These are phyloP conservation scores for Geotrupes spiniger DNA, from an alignment of 2,888 invertebrate species.

Conservation along the genomic window DNA sequence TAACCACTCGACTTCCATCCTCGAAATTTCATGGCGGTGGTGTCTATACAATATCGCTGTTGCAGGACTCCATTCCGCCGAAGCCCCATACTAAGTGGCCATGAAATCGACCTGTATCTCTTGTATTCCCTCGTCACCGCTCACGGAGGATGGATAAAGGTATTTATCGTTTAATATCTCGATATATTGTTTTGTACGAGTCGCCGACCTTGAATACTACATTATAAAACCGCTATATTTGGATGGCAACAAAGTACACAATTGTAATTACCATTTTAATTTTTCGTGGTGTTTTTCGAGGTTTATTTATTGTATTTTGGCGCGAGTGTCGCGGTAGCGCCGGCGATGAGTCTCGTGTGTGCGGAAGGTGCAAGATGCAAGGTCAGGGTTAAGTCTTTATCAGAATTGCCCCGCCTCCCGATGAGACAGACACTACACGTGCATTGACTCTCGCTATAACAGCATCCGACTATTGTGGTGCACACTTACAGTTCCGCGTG, in stretches of 20 bases:
- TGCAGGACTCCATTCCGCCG: constrained; percentile 64
- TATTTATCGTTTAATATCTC: constrained; percentile 47
- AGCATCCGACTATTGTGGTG: background rate
- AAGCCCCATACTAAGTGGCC: constrained; percentile 75
- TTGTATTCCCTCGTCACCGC: constrained; percentile 90
- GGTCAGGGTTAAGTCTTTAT: constrained; percentile 48
- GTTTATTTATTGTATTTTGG: constrained; percentile 14
- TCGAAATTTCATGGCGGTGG: constrained; percentile 11
- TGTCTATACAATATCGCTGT: constrained; percentile 6
- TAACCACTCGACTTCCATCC: background rate
- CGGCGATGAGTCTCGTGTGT: constrained; percentile 21
- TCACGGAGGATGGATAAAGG: constrained; percentile 94
- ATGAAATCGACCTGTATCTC: constrained; percentile 86
- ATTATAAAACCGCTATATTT: constrained; percentile 21
- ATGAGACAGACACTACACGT: constrained; percentile 26
- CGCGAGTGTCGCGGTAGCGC: constrained; percentile 16
- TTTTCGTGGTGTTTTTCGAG: constrained; percentile 5
- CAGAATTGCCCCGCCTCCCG: constrained; percentile 26
- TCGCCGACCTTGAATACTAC: constrained; percentile 28
- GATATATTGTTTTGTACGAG: constrained; percentile 18
- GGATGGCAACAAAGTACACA: constrained; percentile 16
- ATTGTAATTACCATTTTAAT: background rate
- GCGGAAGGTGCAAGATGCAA: constrained; percentile 48
- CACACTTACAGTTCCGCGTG: too few species aligned
- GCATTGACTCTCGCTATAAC: constrained; percentile 18